Percentiles rank a stretch among this genome's conserved stretches.
Evolutionary conservation across 1,140 invertebrate species (phyloP).

Genomic region (Philotrypesis tridentata): DNA sequence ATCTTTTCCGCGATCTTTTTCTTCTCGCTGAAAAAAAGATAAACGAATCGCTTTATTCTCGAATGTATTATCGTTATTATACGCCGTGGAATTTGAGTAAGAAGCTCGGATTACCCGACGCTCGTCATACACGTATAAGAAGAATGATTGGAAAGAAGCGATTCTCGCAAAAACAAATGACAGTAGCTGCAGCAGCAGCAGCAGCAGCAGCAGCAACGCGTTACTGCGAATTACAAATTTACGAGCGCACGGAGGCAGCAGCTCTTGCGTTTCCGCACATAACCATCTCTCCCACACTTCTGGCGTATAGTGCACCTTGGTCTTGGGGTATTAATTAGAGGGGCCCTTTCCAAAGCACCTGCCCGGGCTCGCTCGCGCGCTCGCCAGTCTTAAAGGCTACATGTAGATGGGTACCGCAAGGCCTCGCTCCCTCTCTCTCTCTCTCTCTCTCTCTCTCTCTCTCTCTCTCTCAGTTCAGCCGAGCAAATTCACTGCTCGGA

Average conservation of each 20-base stretch:
- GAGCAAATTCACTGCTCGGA: conserved; percentile 67
- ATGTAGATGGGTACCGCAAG: conserved; percentile 52
- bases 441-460: background rate
- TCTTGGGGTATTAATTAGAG: conserved; percentile 67
- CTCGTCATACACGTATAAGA: no score
- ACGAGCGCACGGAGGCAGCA: conserved; percentile 17
- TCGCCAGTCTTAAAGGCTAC: conserved; percentile 58
- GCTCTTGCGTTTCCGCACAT: conserved; percentile 4
- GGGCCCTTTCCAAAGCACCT: conserved; percentile 58
- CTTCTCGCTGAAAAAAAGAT: no score
- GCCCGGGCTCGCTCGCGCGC: conserved; percentile 56
- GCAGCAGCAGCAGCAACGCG: background rate
- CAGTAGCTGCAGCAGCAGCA: background rate
- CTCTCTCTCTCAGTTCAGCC: background rate
- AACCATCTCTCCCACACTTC: conserved; percentile 9
- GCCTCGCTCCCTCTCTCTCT: conserved; percentile 56
- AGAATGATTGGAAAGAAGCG: background rate
- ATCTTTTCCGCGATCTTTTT: no score
- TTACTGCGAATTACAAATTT: conserved; percentile 31
- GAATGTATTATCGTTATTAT: no score
- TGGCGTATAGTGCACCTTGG: background rate
- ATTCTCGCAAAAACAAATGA: background rate
- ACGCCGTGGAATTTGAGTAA: no score
- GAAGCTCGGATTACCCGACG: no score
- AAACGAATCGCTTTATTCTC: no score